Base-by-base conservation (phyloP, 1,140 invertebrate genomes). In the Solen grandis region DNA sequence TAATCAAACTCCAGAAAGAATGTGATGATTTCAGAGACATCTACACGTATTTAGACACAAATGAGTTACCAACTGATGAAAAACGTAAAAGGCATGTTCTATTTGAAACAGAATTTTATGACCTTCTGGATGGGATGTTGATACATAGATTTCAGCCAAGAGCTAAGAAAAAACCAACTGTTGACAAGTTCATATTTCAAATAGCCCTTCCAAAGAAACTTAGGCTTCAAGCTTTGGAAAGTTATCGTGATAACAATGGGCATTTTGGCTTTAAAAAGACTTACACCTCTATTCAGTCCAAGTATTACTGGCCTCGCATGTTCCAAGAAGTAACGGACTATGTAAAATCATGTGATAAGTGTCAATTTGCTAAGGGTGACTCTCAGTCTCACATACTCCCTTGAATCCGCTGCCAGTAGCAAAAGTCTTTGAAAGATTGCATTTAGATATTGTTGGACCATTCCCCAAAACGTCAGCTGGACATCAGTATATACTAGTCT, bases 381-480 rank as follows among this genome's bases (percentile, higher is more conserved):
- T 52, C 46, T 1, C 0, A 76, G 54, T 19, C 73, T 54, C 10
- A 16, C 22, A 27, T 16, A 55, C 60, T 0, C 76, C 76, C 10
- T 25, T 73, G 10, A 54, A 75, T 19, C 77, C 70, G 8, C n/a
- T 81, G 1, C 82, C 74, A 33, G 54, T 79, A 5, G 79, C 55
- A 41, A 41, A 19, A 36, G 22, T 55, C 8, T 86, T 86, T 63
- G 16, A 76, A 14, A 5, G 54, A 19, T 27, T 54, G 14, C 82
- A 84, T 60, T 46, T 86, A 8, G 84, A 84, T 33, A 59, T 85
- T 25, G n/a, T 84, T 2, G 84, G 82, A 38, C 84, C 77, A 19
- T 22, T 78, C 25, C 41, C 78, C 14, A 65, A 41, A 68, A 65
- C 57, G 16, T 8, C 55, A 29, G 68, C 65, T 35, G 77, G 74